phyloP scores from a whole-genome alignment of 2,113 vertebrate genomes.

The Turnix velox region DNA sequence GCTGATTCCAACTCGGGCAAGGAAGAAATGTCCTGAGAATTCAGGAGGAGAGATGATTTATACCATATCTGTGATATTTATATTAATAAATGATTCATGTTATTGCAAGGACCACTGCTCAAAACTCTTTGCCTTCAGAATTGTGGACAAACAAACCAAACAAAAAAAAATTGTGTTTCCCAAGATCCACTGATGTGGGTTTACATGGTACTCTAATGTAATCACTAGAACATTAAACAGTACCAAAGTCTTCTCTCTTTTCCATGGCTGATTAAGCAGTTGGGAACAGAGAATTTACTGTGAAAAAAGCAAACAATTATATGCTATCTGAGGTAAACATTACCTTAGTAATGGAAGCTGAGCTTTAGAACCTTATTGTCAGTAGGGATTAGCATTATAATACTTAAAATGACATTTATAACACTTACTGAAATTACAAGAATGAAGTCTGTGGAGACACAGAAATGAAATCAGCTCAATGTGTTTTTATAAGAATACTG shows the following conservation, averaged over 20 bases:
- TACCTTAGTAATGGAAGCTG: conserved; percentile 87
- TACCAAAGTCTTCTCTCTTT: conserved; percentile 73
- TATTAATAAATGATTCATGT: conserved; percentile 57
- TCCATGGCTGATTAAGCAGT: conserved; percentile 85
- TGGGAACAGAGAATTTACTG: conserved; percentile 81
- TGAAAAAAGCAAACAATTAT: conserved; percentile 83
- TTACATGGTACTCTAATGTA: conserved; percentile 53
- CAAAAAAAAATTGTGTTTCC: neutral
- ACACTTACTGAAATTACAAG: conserved; percentile 88
- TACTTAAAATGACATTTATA: conserved; percentile 91
- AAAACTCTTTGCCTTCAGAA: conserved; percentile 28
- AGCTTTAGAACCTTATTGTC: conserved; percentile 85
- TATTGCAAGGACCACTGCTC: conserved; percentile 42
- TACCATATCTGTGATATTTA: conserved; percentile 32
- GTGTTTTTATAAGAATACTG: conserved; percentile 85
- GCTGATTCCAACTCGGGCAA: neutral
- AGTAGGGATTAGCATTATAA: conserved; percentile 84
- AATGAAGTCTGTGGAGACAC: conserved; percentile 79
- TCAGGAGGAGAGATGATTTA: conserved; percentile 43
- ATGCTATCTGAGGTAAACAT: conserved; percentile 89
- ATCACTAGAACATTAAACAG: conserved; percentile 68
- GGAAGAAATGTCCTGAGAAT: conserved; percentile 44
- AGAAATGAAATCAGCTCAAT: conserved; percentile 82
- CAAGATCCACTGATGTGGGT: conserved; percentile 19
- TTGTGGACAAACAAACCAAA: conserved; percentile 36